phyloP scores from a whole-genome alignment of 2,797 vertebrate species.

The Iguana delicatissima region DNA sequence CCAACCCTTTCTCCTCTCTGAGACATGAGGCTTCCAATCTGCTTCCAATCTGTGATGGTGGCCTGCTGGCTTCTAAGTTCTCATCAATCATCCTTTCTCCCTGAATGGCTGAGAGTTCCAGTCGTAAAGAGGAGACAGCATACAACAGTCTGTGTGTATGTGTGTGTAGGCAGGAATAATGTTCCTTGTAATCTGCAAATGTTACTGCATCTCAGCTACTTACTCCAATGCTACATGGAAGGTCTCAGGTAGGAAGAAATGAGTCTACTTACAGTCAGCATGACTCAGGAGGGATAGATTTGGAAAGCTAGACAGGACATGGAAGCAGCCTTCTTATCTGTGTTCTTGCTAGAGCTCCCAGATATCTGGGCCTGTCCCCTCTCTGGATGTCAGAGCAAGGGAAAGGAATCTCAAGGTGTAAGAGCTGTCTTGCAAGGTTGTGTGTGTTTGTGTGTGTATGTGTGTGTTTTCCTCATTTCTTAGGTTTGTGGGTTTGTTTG shows the following conservation, averaged over 20 bases:
- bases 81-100: background rate
- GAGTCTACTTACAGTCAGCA: background rate
- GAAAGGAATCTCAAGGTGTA: too few species aligned
- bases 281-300: background rate
- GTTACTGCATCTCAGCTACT: background rate
- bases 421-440: too few species aligned
- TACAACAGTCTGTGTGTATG: background rate
- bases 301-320: background rate
- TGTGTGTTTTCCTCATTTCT: too few species aligned
- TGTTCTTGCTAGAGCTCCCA: too few species aligned
- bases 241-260: background rate
- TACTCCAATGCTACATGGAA: background rate
- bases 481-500: too few species aligned
- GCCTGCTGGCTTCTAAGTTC: constrained; percentile 27
- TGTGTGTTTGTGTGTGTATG: too few species aligned
- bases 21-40: constrained; percentile 19
- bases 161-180: background rate
- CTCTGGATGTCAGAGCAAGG: too few species aligned
- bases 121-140: background rate
- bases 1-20: constrained; percentile 1
- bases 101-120: constrained; percentile 14
- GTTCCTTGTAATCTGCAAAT: background rate
- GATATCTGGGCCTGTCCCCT: too few species aligned
- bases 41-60: constrained; percentile 29
- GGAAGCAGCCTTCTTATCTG: background rate